Base-by-base conservation (phyloP, 2,113 vertebrate species). In the Phalacrocorax pelagicus region DNA sequence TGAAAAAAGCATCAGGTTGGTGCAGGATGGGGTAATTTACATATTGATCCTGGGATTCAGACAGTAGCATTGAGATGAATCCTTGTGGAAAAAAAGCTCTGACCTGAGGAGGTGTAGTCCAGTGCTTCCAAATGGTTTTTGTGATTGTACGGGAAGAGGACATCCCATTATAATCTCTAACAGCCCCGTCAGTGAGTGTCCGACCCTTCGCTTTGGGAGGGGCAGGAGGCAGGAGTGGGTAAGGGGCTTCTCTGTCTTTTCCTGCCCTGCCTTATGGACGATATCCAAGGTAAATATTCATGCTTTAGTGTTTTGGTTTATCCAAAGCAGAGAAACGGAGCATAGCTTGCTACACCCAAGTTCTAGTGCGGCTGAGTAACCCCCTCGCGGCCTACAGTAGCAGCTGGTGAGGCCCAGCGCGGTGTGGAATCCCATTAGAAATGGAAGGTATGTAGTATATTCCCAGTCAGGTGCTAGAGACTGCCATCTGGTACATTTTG, bases 381-480 rank as follows among this genome's bases (percentile, higher is more conserved):
- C 6, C 19, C 11, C 1, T 0, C 14, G 57, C 57, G 65, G 62
- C 71, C 23, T 34, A 19, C 22, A 57, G 4, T 4, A 13, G 42
- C 27, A 27, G 36, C 42, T 44, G 88, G 19, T 44, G 40, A 24
- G 42, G 57, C 58, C 32, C 6, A 0, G 19, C 58, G 29, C 1
- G 0, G 4, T 4, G 19, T 5, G 57, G 38, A 29, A 6, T 54
- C 54, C 1, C 44, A 6, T 10, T 29, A 18, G 61, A 16, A 27
- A 36, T 8, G 24, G 32, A 51, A 32, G 0, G 2, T 13, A 2
- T 1, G 0, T 22, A n/a, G 7, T 27, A 0, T 40, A 8, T 40
- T 49, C 27, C 22, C 17, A 32, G 24, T 7, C 26, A 22, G 0
- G 2, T 55, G 5, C n/a, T 34, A 6, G 46, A 49, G 17, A 0